Conservation (phyloP, 1,140 invertebrate genomes). For the Apis mellifera region DNA sequence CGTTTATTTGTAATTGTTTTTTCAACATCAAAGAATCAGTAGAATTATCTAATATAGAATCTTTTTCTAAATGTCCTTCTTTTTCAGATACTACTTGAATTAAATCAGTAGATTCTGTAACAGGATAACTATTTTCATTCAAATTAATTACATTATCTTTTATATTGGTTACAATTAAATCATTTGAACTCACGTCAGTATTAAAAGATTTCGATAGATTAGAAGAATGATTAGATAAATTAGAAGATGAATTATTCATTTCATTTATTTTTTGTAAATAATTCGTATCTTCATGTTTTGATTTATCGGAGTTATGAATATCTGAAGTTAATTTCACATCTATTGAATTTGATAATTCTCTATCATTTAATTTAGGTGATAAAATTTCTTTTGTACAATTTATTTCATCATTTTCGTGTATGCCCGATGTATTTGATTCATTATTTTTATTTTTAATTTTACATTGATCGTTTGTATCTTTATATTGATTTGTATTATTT, state of each 20-base stretch:
- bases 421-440: too few species aligned
- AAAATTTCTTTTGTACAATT: not conserved
- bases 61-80: not conserved
- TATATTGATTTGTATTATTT: not conserved
- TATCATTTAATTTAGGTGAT: not conserved
- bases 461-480: not conserved
- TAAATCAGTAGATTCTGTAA: slow-evolving; percentile 46
- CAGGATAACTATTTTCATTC: slow-evolving; percentile 58
- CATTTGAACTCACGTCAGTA: not conserved
- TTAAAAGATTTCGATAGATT: not conserved
- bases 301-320: not conserved
- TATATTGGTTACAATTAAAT: not conserved
- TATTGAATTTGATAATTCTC: not conserved
- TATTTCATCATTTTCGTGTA: not conserved
- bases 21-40: not conserved
- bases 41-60: not conserved
- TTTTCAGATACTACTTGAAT: not conserved
- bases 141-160: not conserved
- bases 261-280: not conserved
- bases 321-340: not conserved
- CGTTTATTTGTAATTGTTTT: not conserved
- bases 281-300: not conserved
- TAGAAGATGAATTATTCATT: not conserved
- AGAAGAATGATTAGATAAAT: too few species aligned
- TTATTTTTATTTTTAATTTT: not conserved